Evolutionary conservation across 2,888 invertebrate genomes (phyloP).

Genomic region (Leucoma salicis): DNA sequence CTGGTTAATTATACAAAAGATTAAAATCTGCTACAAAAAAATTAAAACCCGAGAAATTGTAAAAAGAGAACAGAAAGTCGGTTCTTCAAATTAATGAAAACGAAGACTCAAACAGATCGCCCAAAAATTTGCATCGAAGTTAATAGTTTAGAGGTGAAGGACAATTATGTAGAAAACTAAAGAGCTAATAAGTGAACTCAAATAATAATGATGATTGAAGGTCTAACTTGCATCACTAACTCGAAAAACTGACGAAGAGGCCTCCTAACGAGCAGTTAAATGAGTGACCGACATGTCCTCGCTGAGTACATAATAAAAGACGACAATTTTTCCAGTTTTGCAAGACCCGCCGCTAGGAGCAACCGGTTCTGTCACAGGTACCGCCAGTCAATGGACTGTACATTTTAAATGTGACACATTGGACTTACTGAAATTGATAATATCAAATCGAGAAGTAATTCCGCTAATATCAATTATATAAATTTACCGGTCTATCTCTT

Average conservation of each 20-base stretch:
- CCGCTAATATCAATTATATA: constrained; percentile 20
- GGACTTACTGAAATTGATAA: constrained; percentile 45
- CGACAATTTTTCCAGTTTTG: constrained; percentile 63
- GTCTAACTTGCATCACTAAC: too few relatives aligned
- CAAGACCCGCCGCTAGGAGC: constrained; percentile 56
- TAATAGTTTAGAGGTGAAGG: neutral
- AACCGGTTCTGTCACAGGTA: constrained; percentile 72
- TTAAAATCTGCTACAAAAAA: constrained; percentile 11
- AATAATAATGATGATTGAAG: too few relatives aligned
- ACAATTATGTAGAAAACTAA: neutral
- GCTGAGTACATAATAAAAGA: constrained; percentile 51
- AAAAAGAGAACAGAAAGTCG: too few relatives aligned
- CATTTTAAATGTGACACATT: constrained; percentile 1
- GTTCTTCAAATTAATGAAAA: too few relatives aligned
- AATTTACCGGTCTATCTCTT: constrained; percentile 15
- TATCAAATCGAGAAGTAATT: constrained; percentile 37
- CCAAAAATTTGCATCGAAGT: neutral
- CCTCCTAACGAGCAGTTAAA: constrained; percentile 40
- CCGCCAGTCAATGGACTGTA: constrained; percentile 58
- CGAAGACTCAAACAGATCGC: constrained; percentile 7
- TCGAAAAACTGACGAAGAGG: constrained; percentile 29
- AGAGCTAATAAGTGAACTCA: too few relatives aligned
- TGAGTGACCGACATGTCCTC: constrained; percentile 44
- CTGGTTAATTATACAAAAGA: constrained; percentile 8
- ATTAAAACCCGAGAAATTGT: constrained; percentile 5